Conservation (phyloP, 2,113 vertebrate species). For the Silurus glanis region DNA sequence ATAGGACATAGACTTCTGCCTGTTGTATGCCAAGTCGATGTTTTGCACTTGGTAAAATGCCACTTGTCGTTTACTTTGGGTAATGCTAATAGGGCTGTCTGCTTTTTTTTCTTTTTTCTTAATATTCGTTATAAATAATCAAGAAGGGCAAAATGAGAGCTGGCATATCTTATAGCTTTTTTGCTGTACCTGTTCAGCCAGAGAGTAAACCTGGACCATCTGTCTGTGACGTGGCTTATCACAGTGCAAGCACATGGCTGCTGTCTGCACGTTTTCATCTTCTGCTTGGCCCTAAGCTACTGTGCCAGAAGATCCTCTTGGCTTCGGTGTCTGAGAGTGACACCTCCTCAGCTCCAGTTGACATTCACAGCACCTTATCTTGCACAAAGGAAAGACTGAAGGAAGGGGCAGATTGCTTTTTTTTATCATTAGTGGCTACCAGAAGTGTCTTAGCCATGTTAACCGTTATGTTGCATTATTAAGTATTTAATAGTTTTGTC, state of each 20-base stretch:
- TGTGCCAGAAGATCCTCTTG: slow-evolving; percentile 47
- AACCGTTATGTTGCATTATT: neutral
- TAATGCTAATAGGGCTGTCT: neutral
- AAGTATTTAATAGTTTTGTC: neutral
- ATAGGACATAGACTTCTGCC: neutral
- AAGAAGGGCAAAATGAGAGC: neutral
- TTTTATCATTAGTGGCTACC: slow-evolving; percentile 52
- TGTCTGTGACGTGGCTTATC: slow-evolving; percentile 47
- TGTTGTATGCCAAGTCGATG: slow-evolving; percentile 10
- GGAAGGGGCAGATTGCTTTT: slow-evolving; percentile 43
- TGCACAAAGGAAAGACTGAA: slow-evolving; percentile 46
- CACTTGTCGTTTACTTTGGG: neutral
- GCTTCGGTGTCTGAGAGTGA: slow-evolving; percentile 48
- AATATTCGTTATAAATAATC: neutral
- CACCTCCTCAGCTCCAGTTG: slow-evolving; percentile 45
- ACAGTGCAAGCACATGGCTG: slow-evolving; percentile 45
- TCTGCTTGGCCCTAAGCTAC: slow-evolving; percentile 30
- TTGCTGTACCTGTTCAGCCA: neutral
- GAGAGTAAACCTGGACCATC: slow-evolving; percentile 32
- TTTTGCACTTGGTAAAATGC: neutral
- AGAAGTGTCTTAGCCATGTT: neutral
- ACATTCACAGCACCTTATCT: slow-evolving; percentile 56
- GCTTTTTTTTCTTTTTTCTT: neutral
- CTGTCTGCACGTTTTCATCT: slow-evolving; percentile 19
- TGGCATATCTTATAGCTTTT: slow-evolving; percentile 14